phyloP scores from a whole-genome alignment of 2,113 vertebrate species.

The Hipposideros armiger region DNA sequence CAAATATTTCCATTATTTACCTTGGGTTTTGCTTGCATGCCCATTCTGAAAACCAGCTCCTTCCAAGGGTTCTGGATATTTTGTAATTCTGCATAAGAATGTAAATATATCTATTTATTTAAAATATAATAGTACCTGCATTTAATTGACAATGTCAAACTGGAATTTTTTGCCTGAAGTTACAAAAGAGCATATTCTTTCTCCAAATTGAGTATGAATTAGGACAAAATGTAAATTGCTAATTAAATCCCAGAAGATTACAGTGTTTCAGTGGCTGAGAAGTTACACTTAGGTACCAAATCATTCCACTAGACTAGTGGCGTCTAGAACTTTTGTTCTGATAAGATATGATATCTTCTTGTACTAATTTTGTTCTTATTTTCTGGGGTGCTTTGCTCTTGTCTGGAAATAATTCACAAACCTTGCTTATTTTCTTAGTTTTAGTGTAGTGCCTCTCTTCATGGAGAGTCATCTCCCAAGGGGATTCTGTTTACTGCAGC shows the following conservation, averaged over 20 bases:
- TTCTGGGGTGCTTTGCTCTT: conserved; percentile 72
- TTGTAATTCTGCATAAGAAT: conserved; percentile 39
- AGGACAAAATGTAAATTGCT: conserved; percentile 69
- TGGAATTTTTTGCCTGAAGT: conserved; percentile 48
- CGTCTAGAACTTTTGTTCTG: conserved; percentile 47
- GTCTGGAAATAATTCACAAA: conserved; percentile 83
- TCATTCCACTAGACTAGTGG: conserved; percentile 6
- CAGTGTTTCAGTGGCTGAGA: conserved; percentile 22
- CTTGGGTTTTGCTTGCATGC: conserved; percentile 52
- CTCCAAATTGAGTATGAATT: not conserved
- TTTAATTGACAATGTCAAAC: conserved; percentile 54
- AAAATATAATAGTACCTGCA: not conserved
- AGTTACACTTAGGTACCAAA: not conserved
- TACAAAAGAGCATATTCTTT: not conserved
- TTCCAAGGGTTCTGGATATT: conserved; percentile 64
- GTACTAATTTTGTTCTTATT: conserved; percentile 71
- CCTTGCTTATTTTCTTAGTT: conserved; percentile 81
- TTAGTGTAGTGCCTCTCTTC: conserved; percentile 78
- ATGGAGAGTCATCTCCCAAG: conserved; percentile 85
- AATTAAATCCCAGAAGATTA: conserved; percentile 53
- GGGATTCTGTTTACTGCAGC: conserved; percentile 84
- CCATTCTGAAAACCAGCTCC: conserved; percentile 7
- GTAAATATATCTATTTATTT: conserved; percentile 25
- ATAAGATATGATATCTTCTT: not conserved
- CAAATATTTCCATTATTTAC: conserved; percentile 55